Evolutionary conservation across 2,113 vertebrate species (phyloP).

Genomic region (human): DNA sequence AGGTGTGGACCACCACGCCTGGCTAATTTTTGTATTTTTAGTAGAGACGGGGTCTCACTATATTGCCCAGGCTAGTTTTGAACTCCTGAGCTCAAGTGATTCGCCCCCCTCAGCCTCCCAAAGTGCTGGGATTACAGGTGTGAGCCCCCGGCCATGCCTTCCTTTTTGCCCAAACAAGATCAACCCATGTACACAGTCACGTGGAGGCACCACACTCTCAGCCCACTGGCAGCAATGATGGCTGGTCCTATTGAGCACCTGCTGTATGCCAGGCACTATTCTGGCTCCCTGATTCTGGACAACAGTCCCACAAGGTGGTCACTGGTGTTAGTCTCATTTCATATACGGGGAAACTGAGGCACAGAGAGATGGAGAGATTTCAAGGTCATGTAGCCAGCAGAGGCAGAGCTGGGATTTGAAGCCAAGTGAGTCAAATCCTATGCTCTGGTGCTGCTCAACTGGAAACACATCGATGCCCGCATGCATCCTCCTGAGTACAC

Average conservation of each 20-base stretch:
- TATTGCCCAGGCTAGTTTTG: too few species aligned
- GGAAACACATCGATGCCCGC: not conserved
- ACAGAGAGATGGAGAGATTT: not conserved
- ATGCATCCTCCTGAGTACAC: not conserved
- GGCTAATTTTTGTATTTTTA: too few species aligned
- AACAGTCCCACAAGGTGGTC: not conserved
- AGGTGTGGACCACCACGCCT: too few species aligned
- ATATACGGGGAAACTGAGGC: not conserved
- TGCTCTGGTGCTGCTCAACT: not conserved
- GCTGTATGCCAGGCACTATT: not conserved
- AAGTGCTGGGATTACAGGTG: too few species aligned
- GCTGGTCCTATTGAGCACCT: rapidly evolving
- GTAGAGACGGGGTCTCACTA: too few species aligned
- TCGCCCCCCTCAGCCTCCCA: too few species aligned
- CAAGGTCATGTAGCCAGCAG: not conserved
- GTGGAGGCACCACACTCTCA: rapidly evolving
- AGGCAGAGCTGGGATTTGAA: not conserved
- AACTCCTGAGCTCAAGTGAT: too few species aligned
- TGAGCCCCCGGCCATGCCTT: too few species aligned
- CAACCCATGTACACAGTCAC: not conserved
- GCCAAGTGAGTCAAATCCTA: not conserved
- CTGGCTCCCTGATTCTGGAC: not conserved
- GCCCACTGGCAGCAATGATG: rapidly evolving
- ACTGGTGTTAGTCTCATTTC: not conserved
- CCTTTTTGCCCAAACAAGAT: not conserved